Evolutionary conservation across 2,113 vertebrate species (phyloP).

Genomic region (Coreoperca whiteheadi): DNA sequence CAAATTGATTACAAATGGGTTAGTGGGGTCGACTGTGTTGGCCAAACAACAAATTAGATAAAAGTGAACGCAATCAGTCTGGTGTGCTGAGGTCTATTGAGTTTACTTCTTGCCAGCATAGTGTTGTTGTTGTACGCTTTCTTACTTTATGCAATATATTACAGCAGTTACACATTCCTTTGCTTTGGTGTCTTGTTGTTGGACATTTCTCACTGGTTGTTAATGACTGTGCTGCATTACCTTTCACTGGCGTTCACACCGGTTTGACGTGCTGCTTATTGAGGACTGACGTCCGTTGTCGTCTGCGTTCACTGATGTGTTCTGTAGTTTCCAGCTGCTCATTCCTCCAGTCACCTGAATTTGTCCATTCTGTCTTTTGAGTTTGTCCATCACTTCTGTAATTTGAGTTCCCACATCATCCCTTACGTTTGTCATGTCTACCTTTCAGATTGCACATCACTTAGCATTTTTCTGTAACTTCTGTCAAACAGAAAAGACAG

Average conservation of each 20-base stretch:
- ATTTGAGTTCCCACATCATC: background rate
- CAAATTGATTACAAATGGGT: constrained; percentile 60
- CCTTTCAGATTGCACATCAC: background rate
- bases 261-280: background rate
- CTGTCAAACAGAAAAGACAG: constrained; percentile 8
- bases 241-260: background rate
- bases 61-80: constrained; percentile 47
- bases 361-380: background rate
- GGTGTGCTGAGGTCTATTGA: constrained; percentile 24
- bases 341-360: background rate
- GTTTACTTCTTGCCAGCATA: background rate
- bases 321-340: constrained; percentile 28
- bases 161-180: background rate
- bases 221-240: background rate
- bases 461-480: background rate
- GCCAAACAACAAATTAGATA: constrained; percentile 59
- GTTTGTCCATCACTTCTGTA: background rate
- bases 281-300: background rate
- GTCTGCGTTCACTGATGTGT: background rate
- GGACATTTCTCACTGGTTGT: background rate
- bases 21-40: constrained; percentile 48
- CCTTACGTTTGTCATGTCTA: background rate
- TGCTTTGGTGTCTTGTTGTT: background rate
- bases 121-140: background rate
- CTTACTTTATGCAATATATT: background rate